phyloP scores from a whole-genome alignment of 2,888 invertebrate species.

The Cotesia congregata region DNA sequence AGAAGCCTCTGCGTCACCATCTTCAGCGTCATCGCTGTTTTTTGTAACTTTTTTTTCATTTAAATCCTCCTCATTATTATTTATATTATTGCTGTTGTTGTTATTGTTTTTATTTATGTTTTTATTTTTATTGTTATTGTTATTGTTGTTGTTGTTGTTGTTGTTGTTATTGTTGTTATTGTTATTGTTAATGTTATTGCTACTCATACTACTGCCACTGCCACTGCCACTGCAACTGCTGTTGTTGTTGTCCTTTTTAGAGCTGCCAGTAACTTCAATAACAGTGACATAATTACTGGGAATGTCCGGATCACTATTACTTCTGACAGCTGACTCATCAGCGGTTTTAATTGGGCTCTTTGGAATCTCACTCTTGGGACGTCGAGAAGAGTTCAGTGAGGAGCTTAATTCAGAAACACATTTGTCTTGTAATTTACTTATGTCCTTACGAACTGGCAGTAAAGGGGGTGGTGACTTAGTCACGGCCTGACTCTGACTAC shows the following conservation, averaged over 20 bases:
- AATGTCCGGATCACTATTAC: slow-evolving; percentile 71
- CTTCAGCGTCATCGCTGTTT: slow-evolving; percentile 68
- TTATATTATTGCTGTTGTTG: slow-evolving; percentile 14
- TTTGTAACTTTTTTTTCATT: not conserved
- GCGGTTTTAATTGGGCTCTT: slow-evolving; percentile 65
- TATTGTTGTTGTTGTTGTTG: no score
- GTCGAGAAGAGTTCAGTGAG: slow-evolving; percentile 61
- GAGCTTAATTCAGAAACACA: slow-evolving; percentile 69
- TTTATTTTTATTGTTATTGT: slow-evolving; percentile 67
- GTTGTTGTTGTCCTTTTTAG: slow-evolving; percentile 69
- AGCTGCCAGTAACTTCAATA: slow-evolving; percentile 86
- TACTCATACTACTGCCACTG: no score
- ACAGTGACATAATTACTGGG: slow-evolving; percentile 85
- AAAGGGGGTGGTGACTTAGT: slow-evolving; percentile 68
- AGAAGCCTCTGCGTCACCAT: slow-evolving; percentile 67
- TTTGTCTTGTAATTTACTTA: slow-evolving; percentile 69
- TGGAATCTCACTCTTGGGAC: slow-evolving; percentile 68
- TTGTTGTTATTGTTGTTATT: no score
- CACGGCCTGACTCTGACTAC: slow-evolving; percentile 36
- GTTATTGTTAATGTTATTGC: no score
- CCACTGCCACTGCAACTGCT: no score
- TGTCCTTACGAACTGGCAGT: slow-evolving; percentile 62
- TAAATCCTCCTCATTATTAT: slow-evolving; percentile 38
- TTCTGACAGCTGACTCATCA: slow-evolving; percentile 58
- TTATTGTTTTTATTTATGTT: slow-evolving; percentile 52